Evolutionary conservation across 2,113 vertebrate genomes (phyloP), one percentile per base, ranked within the genome.

Genomic region (Anarhynchus alexandrinus): DNA sequence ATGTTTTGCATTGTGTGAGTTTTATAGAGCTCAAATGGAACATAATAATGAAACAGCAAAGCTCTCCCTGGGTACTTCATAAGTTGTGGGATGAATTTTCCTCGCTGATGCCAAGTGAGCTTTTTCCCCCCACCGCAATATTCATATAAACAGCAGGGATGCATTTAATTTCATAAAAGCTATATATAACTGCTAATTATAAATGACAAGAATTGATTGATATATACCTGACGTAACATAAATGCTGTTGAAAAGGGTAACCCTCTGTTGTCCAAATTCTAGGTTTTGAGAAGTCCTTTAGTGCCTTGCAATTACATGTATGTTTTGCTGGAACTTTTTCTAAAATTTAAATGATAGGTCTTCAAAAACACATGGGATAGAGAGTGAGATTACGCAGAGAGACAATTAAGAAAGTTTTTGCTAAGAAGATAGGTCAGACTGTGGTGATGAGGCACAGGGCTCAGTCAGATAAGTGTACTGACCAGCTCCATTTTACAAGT

Each of bases 41-140:
- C 84, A 77, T 92, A 96, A 93, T 94, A 94, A 95, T 72, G n/a
- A 96, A 96, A 94, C 15, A 93, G 77, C 82, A 97, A 96, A 97
- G 70, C 47, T 90, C 69, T 97, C 73, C 79, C 76, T 90, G 55
- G 47, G 80, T 67, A 86, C 29, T 96, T 69, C 43, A 13, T 78
- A 88, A 67, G 21, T 70, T 89, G 26, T 96, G 79, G 54, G 89
- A 62, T 69, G 76, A 70, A 91, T 93, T 95, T 95, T 88, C 79
- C 32, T 59, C 47, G 62, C 11, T 62, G 71, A 90, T 66, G 22
- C 23, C 78, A 88, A 64, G 74, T 55, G 74, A 94, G 91, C 8
- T 12, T 72, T 43, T 30, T 13, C 0, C 16, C 20, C 12, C 4
- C 19, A 22, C 22, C 83, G n/a, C 15, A 77, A 36, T 82, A 55